phyloP scores from a whole-genome alignment of 2,888 invertebrate genomes.

The Hirtodrosophila duncani region DNA sequence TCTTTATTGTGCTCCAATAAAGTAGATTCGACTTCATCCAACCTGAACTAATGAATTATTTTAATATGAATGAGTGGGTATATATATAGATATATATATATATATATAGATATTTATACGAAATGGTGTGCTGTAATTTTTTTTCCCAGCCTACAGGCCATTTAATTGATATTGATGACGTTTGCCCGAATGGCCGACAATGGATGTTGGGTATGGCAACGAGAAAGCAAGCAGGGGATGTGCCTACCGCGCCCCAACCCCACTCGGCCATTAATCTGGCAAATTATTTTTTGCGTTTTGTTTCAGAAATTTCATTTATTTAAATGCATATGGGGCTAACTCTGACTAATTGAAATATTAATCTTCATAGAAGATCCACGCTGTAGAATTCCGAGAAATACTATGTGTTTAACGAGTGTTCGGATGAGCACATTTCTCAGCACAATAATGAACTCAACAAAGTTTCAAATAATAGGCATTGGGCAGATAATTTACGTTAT shows the following conservation, averaged over 20 bases:
- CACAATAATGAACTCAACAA: too few relatives aligned
- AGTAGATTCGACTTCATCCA: too few relatives aligned
- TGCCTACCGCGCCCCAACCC: neutral
- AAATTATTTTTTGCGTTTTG: conserved; percentile 28
- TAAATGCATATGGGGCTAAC: conserved; percentile 30
- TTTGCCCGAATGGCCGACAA: conserved; percentile 16
- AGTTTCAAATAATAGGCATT: too few relatives aligned
- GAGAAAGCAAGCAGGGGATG: conserved; percentile 1
- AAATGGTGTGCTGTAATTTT: conserved; percentile 16
- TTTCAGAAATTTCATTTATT: conserved; percentile 35
- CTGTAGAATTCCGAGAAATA: conserved; percentile 16
- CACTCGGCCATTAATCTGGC: conserved; percentile 34
- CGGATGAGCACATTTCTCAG: too few relatives aligned
- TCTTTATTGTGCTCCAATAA: too few relatives aligned
- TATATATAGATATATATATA: conserved; percentile 25
- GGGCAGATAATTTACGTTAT: too few relatives aligned
- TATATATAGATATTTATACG: conserved; percentile 28
- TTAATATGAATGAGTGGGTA: too few relatives aligned
- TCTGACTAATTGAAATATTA: conserved; percentile 29
- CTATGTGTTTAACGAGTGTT: conserved; percentile 6
- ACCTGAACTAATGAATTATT: too few relatives aligned
- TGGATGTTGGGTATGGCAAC: conserved; percentile 7
- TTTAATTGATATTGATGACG: conserved; percentile 65
- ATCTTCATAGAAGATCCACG: conserved; percentile 26
- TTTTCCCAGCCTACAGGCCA: conserved; percentile 35